Percentiles rank a stretch among this genome's conserved stretches.
These are phyloP conservation scores for Drosophila subquinaria DNA, from an alignment of 2,888 invertebrate species.

Conservation along the genomic window DNA sequence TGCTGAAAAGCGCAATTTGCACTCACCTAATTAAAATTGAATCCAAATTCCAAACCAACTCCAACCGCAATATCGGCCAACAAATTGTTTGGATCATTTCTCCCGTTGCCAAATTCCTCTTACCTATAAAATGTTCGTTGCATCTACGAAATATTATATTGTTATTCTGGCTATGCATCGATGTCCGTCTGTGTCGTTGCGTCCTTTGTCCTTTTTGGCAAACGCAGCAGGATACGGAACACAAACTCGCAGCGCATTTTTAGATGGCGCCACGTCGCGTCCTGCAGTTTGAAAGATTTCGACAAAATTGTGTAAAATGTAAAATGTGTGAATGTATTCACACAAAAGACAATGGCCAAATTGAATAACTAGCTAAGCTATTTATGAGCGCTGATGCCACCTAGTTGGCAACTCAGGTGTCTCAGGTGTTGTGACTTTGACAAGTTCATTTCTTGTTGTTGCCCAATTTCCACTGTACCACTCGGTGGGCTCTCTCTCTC, in stretches of 20 bases:
- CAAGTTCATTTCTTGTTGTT: conserved; percentile 64
- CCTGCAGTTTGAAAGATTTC: conserved; percentile 26
- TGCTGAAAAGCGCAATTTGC: conserved; percentile 8
- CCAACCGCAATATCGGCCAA: conserved; percentile 51
- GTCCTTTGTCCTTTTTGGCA: conserved; percentile 55
- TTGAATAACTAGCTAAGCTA: conserved; percentile 57
- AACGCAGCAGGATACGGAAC: conserved; percentile 66
- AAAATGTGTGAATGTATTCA: conserved; percentile 44
- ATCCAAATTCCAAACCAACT: conserved; percentile 2
- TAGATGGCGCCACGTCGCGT: conserved; percentile 72
- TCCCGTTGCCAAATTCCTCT: conserved; percentile 10
- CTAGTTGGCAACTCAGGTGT: conserved; percentile 36
- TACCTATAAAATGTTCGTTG: conserved; percentile 14
- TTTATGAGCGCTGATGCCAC: conserved; percentile 64
- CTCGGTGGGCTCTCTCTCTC: conserved; percentile 48
- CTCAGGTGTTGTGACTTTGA: conserved; percentile 40
- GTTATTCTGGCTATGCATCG: conserved; percentile 30
- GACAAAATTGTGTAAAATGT: conserved; percentile 25
- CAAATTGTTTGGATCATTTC: conserved; percentile 16
- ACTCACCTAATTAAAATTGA: conserved; percentile 6
- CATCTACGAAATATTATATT: conserved; percentile 28
- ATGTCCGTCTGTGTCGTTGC: conserved; percentile 4
- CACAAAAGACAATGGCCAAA: conserved; percentile 28
- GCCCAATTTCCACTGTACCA: conserved; percentile 51
- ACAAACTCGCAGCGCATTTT: conserved; percentile 25